Base-by-base conservation (phyloP, 2,797 vertebrate species). In the Rhabdomys pumilio region DNA sequence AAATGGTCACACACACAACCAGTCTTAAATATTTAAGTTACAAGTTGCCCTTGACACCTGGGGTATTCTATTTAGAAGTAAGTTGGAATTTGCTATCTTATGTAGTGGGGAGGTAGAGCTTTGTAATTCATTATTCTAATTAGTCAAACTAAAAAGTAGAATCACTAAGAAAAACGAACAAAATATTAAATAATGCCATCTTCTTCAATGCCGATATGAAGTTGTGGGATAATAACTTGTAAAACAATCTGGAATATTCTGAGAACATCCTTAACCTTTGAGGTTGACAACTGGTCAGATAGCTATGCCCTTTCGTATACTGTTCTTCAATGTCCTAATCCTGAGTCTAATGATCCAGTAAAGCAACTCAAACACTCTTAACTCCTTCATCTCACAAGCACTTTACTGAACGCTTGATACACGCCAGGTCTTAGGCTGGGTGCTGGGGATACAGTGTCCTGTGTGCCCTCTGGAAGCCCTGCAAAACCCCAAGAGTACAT, bases 261-360 rank as follows among this genome's bases (percentile, higher is more conserved):
- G 76, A 93, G 69, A 94, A 90, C 63, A 91, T 93, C 67, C 20
- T 92, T 94, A 90, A 94, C 89, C 86, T 97, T 96, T 88, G 91
- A 89, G 86, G n/a, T 41, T 96, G 92, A 94, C 90, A 96, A 77
- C 59, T 90, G 80, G 75, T 94, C 87, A 82, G 76, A 77, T 24
- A 93, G 47, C 11, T 92, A 75, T 81, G 57, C 82, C 53, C 57
- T 96, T 94, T 94, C 72, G 90, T 44, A 47, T 77, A 92, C 55
- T 50, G 63, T 86, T 82, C 72, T 29, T 67, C 77, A 57, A 0
- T 29, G 34, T 91, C 89, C 83, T 91, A 93, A 89, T 73, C 82
- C 69, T 83, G 57, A 95, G 61, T 69, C 75, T 92, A 89, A 75
- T 59, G 92, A 91, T 75, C 94, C 47, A 93, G 44, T 72, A 85